These are phyloP conservation scores for Eidolon helvum DNA, from an alignment of 2,113 vertebrate species.

Conservation along the genomic window DNA sequence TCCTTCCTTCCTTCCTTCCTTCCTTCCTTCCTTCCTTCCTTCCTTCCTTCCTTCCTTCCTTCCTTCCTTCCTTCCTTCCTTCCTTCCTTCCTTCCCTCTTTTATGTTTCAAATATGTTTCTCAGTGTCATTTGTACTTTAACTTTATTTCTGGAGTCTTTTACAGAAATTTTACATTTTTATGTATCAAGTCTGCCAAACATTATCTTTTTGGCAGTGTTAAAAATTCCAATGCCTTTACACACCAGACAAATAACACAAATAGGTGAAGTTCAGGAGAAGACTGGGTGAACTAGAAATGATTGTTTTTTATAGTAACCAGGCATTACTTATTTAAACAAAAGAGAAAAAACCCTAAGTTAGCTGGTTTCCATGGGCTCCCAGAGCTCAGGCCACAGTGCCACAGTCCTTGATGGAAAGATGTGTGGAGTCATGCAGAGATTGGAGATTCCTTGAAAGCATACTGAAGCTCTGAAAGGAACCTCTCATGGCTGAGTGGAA, in stretches of 20 bases:
- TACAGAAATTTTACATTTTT: not conserved
- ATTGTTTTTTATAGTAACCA: not conserved
- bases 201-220: not conserved
- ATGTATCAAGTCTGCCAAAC: not conserved
- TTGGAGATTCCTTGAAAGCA: not conserved
- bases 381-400: not conserved
- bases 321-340: not conserved
- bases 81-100: not conserved
- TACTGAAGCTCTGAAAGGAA: not conserved
- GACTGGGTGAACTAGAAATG: not conserved
- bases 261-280: not conserved
- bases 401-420: not conserved
- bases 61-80: not conserved
- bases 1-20: too few species aligned
- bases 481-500: not conserved
- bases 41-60: not conserved
- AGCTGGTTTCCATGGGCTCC: not conserved
- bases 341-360: not conserved
- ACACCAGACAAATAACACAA: not conserved
- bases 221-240: not conserved
- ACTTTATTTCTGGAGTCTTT: not conserved
- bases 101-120: not conserved
- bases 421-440: accelerated
- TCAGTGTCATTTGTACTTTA: not conserved
- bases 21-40: not conserved